phyloP scores from a whole-genome alignment of 1,140 invertebrate species.

The Panulirus ornatus region DNA sequence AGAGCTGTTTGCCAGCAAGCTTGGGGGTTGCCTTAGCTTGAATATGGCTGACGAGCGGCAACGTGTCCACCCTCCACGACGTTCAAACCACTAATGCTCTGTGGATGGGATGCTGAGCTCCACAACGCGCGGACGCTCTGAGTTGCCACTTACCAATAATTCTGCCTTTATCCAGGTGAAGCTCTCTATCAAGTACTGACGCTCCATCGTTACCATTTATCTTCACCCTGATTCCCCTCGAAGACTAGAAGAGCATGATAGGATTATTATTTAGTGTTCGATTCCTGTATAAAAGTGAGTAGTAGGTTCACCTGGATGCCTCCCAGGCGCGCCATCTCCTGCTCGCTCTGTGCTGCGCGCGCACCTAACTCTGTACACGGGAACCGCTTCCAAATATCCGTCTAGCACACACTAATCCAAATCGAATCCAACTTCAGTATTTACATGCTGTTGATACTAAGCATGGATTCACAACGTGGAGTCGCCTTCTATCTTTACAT shows the following conservation, averaged over 20 bases:
- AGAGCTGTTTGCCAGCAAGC: slow-evolving; percentile 32
- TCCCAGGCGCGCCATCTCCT: slow-evolving; percentile 54
- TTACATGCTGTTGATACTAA: neutral
- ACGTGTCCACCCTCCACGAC: slow-evolving; percentile 36
- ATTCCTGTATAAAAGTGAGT: slow-evolving; percentile 32
- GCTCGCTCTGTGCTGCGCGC: slow-evolving; percentile 60
- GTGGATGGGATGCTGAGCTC: slow-evolving; percentile 63
- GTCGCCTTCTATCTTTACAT: neutral
- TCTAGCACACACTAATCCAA: slow-evolving; percentile 38
- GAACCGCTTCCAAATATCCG: slow-evolving; percentile 55
- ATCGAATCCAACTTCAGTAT: slow-evolving; percentile 15
- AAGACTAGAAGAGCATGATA: neutral
- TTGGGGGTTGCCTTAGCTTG: slow-evolving; percentile 49
- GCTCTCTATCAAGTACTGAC: slow-evolving; percentile 14
- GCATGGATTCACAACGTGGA: neutral
- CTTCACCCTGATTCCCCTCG: neutral
- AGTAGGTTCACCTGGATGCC: slow-evolving; percentile 66
- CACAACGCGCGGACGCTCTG: slow-evolving; percentile 63
- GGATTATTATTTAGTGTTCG: neutral
- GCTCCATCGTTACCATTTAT: slow-evolving; percentile 9
- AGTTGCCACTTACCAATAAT: slow-evolving; percentile 63
- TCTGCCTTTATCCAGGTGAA: slow-evolving; percentile 50
- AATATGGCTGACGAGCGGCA: slow-evolving; percentile 2
- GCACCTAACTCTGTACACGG: slow-evolving; percentile 52
- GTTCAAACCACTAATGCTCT: slow-evolving; percentile 61